phyloP scores from a whole-genome alignment of 64 coral and sea anemone genomes.

The Pachyseris speciosa region DNA sequence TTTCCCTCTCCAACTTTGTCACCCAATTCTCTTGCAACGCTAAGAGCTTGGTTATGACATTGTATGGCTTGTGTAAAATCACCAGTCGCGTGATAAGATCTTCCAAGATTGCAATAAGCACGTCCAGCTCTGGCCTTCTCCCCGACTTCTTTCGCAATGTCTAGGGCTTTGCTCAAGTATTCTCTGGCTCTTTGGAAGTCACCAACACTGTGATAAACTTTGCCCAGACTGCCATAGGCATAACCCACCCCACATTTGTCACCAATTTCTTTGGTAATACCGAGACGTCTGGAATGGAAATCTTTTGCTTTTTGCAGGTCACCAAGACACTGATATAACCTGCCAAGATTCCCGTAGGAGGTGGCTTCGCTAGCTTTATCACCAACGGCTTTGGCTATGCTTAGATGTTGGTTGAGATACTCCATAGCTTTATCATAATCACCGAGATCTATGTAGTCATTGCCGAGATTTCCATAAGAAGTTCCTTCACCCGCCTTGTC shows the following conservation, averaged over 20 bases:
- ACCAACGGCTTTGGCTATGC: background rate
- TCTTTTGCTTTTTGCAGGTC: too few relatives aligned
- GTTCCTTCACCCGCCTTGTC: constrained; percentile 4
- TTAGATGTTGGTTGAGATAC: background rate
- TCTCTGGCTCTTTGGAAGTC: background rate
- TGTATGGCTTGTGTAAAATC: background rate
- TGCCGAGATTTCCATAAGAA: background rate
- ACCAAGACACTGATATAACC: background rate
- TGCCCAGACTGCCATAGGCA: too few relatives aligned
- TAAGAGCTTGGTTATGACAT: background rate
- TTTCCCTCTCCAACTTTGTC: background rate
- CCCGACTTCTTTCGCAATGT: background rate
- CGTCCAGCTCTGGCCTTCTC: background rate
- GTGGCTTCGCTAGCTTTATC: background rate
- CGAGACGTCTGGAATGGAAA: too few relatives aligned
- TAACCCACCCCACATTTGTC: too few relatives aligned
- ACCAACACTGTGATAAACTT: background rate
- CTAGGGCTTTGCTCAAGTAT: background rate
- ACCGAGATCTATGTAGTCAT: background rate
- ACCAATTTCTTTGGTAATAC: too few relatives aligned
- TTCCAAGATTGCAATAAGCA: constrained; percentile 1
- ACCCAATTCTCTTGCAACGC: background rate
- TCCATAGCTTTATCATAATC: background rate
- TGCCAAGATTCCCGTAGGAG: background rate
- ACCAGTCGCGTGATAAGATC: background rate